These are phyloP conservation scores for Furcifer pardalis DNA, from an alignment of 2,797 vertebrate species.

Conservation along the genomic window DNA sequence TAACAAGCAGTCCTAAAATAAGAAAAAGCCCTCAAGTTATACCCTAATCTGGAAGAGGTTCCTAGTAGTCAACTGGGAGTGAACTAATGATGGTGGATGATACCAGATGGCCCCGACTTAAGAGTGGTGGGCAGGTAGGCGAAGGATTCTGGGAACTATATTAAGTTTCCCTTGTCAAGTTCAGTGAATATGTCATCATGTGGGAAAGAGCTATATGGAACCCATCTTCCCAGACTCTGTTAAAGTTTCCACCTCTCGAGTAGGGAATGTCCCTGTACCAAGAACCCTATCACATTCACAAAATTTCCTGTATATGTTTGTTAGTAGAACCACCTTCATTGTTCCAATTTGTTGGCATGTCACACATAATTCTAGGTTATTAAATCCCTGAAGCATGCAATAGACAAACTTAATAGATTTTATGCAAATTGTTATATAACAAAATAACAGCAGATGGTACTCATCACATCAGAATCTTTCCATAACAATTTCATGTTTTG, in stretches of 20 bases:
- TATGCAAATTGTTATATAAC: slow-evolving; percentile 80
- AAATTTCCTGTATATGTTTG: slow-evolving; percentile 56
- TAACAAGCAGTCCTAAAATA: not conserved
- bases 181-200: not conserved
- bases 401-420: slow-evolving; percentile 79
- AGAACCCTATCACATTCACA: not conserved
- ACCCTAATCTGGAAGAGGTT: not conserved
- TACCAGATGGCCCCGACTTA: not conserved
- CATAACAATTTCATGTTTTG: slow-evolving; percentile 67
- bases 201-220: not conserved
- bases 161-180: not conserved
- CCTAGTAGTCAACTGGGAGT: not conserved
- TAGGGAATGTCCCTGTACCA: not conserved
- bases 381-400: slow-evolving; percentile 76
- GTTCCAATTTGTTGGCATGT: slow-evolving; percentile 70
- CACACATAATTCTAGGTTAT: slow-evolving; percentile 75
- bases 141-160: not conserved
- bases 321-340: slow-evolving; percentile 59
- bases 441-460: slow-evolving; percentile 78
- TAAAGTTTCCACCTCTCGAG: not conserved
- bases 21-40: not conserved
- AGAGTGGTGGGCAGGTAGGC: not conserved
- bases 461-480: slow-evolving; percentile 72
- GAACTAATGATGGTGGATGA: not conserved
- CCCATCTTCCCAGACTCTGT: not conserved